A percentile compares a stretch with the other conserved stretches of the same genome.
Evolutionary conservation across 2,113 vertebrate species (phyloP).

Genomic region (Zonotrichia leucophrys): DNA sequence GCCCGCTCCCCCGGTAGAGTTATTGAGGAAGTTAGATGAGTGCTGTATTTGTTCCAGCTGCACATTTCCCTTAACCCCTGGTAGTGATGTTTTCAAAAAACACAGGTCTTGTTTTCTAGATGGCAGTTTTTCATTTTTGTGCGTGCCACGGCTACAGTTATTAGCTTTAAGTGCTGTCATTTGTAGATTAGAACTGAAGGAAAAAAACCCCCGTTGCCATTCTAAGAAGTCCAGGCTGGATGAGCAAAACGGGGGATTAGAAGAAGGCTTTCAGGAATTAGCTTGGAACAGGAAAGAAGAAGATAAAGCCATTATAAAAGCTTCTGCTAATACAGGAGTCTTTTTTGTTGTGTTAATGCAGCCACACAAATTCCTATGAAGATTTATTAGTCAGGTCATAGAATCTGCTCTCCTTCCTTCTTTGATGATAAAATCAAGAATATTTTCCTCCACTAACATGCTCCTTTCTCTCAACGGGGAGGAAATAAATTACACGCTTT

Average conservation of each 20-base stretch:
- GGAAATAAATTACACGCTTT: not conserved
- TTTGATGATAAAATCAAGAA: constrained; percentile 8
- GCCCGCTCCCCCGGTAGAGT: constrained; percentile 35
- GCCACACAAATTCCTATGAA: constrained; percentile 27
- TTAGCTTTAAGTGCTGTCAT: not conserved
- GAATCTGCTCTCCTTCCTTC: not conserved
- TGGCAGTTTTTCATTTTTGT: not conserved
- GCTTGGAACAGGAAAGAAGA: constrained; percentile 9
- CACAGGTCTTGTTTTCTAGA: not conserved
- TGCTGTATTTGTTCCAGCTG: constrained; percentile 71
- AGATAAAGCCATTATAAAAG: constrained; percentile 46
- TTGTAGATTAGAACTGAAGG: not conserved
- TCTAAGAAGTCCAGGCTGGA: constrained; percentile 10
- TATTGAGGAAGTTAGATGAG: constrained; percentile 67
- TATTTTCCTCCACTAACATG: not conserved
- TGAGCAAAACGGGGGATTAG: not conserved
- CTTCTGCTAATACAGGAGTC: constrained; percentile 13
- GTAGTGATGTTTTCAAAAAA: not conserved
- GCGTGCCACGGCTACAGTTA: not conserved
- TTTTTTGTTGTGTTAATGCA: constrained; percentile 39
- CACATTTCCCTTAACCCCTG: constrained; percentile 71
- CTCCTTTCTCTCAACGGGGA: not conserved
- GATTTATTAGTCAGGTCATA: constrained; percentile 29
- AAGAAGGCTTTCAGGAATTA: constrained; percentile 32
- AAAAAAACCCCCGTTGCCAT: not conserved